Evolutionary conservation across 2,797 vertebrate genomes (phyloP).

Genomic region (Ptychobarbus kaznakovi): DNA sequence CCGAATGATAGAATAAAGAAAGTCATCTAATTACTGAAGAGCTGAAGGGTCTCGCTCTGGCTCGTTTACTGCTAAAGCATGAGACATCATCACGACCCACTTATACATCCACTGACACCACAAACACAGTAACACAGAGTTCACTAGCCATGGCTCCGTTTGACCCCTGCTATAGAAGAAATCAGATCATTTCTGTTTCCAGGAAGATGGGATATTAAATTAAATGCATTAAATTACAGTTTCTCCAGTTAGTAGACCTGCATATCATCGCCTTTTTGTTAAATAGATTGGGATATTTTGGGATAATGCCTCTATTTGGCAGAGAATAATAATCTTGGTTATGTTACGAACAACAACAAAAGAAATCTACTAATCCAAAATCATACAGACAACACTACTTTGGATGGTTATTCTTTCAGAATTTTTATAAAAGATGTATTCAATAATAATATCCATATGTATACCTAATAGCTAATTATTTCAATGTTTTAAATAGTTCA

Average conservation of each 20-base stretch:
- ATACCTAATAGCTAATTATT: neutral
- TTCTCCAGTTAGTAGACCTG: neutral
- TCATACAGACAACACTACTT: neutral
- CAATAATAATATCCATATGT: neutral
- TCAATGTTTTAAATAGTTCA: neutral
- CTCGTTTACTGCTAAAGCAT: constrained; percentile 3
- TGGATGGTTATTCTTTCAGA: neutral
- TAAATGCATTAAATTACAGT: neutral
- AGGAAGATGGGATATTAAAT: too few relatives aligned
- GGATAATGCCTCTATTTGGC: neutral
- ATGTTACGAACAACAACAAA: neutral
- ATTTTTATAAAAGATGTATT: neutral
- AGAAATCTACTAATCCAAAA: neutral
- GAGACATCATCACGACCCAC: constrained; percentile 69
- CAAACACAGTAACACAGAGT: neutral
- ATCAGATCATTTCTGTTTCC: neutral
- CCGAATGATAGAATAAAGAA: neutral
- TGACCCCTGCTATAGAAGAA: neutral
- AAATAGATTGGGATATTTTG: neutral
- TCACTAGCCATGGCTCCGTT: neutral
- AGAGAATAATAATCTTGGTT: neutral
- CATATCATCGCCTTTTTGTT: neutral
- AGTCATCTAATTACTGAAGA: neutral
- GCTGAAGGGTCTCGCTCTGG: neutral
- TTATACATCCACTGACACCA: constrained; percentile 58